phyloP scores from a whole-genome alignment of 2,797 vertebrate genomes.

The Syndactyla subalaris region DNA sequence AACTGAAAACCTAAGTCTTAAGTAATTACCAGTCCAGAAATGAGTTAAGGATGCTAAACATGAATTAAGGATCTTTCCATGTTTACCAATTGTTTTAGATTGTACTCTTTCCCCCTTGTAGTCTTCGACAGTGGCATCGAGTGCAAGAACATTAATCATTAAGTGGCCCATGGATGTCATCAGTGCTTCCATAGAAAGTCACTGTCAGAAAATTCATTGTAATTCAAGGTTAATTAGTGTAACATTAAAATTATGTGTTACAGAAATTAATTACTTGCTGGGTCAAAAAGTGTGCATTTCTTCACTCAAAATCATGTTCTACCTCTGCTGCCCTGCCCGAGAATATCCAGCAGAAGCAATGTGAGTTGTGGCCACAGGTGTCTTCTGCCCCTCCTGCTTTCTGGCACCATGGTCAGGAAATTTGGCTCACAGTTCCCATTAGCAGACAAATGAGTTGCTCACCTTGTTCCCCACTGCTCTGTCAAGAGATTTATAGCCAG shows the following conservation, averaged over 20 bases:
- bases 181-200: conserved; percentile 55
- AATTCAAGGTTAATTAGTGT: conserved; percentile 79
- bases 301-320: conserved; percentile 48
- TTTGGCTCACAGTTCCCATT: conserved; percentile 50
- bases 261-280: conserved; percentile 74
- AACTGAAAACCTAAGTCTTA: not conserved
- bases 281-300: conserved; percentile 70
- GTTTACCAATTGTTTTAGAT: conserved; percentile 11
- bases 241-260: conserved; percentile 77
- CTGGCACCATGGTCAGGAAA: conserved; percentile 51
- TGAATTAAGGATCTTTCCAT: not conserved
- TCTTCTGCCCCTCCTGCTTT: conserved; percentile 20
- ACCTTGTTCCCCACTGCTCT: conserved; percentile 42
- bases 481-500: conserved; percentile 57
- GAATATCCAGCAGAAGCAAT: not conserved
- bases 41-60: not conserved
- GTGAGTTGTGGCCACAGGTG: conserved; percentile 50
- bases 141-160: conserved; percentile 38
- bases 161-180: conserved; percentile 43
- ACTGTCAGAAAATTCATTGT: conserved; percentile 75
- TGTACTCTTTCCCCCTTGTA: not conserved
- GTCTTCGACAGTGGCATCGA: not conserved
- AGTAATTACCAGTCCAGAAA: not conserved
- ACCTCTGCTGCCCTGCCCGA: not conserved
- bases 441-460: conserved; percentile 66